Base-by-base conservation (phyloP, 2,113 vertebrate genomes). In the Nymphicus hollandicus region DNA sequence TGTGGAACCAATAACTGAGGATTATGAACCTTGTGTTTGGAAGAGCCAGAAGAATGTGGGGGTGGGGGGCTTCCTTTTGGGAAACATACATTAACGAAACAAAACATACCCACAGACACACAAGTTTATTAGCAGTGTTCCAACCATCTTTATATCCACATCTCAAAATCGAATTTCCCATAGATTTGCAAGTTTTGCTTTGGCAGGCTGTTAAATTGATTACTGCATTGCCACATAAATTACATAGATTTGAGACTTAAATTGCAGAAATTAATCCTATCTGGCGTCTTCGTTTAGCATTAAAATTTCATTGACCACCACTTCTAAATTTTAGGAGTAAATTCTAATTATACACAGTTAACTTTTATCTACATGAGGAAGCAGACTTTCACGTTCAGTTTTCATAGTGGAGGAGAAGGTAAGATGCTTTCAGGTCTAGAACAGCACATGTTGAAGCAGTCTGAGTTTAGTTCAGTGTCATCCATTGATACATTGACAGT, bases 191-290 rank as follows among this genome's bases (percentile, higher is more conserved):
- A 23, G 35, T 69, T 93, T 31, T 65, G 19, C 19, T 91, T 86
- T 53, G 37, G 5, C 86, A 63, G 68, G 25, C 41, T 80, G 37
- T 69, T 82, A 56, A 89, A 82, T 49, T 44, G 55, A 60, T 82
- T 89, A 43, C 47, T 91, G 16, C 55, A 7, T 82, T 74, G 72
- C 76, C 46, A 47, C 68, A 91, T 93, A 89, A 95, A 88, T 64
- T 74, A 58, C 81, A 74, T 15, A 50, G 29, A 77, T 43, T 28
- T 81, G 46, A 89, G 52, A 89, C 86, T 88, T 95, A 74, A 89
- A 65, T 94, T 94, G 89, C 79, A 83, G 69, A 95, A 92, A 93
- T 84, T 8, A 95, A 95, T 95, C 63, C 69, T 77, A 33, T 92
- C 80, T 84, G 86, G 31, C 7, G 2, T 63, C 55, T 92, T 92